Base-by-base conservation (phyloP, 2,888 invertebrate genomes). In the Saturnia japonica region DNA sequence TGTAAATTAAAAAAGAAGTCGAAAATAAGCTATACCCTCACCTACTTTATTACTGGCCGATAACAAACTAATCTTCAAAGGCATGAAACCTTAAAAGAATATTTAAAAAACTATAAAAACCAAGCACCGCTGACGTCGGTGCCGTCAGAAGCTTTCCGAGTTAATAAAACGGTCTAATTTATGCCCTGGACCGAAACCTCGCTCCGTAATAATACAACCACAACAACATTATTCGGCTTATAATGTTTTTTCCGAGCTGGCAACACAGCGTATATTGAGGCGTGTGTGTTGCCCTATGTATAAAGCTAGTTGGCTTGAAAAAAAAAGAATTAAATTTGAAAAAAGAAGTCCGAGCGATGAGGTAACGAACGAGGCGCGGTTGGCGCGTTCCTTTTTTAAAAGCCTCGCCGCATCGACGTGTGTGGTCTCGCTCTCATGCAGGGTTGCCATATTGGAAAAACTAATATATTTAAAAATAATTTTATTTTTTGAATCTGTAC, bases 321-420 rank as follows among this genome's bases (percentile, higher is more conserved):
- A 89, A 91, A 91, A 68, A 72, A 60, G 57, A 60, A 76, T 60
- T 79, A 82, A 85, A 82, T 79, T 80, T 76, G 80, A 85, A 89
- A 86, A 89, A 89, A 87, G 85, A 90, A 89, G 82, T 85, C 88
- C 87, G 88, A 89, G 57, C 57, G 92, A 92, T 93, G 93, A 93
- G 91, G 93, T 91, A 93, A 93, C 93, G 92, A 92, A 91, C 91
- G 91, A 90, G 90, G 91, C 91, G 90, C 91, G 90, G 89, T 91
- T 89, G 83, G 88, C 83, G 89, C 89, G 89, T 93, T 92, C 91
- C 87, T 93, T 93, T 93, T 93, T 93, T 90, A 90, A 91, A 91
- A 88, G 83, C 84, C 83, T 81, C 82, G 82, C 84, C 86, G 86
- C 85, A 76, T 79, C 91, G 84, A 87, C 93, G 93, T 93, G 93